These are phyloP conservation scores for Gobiocypris rarus DNA, from an alignment of 2,113 vertebrate genomes.

Conservation along the genomic window DNA sequence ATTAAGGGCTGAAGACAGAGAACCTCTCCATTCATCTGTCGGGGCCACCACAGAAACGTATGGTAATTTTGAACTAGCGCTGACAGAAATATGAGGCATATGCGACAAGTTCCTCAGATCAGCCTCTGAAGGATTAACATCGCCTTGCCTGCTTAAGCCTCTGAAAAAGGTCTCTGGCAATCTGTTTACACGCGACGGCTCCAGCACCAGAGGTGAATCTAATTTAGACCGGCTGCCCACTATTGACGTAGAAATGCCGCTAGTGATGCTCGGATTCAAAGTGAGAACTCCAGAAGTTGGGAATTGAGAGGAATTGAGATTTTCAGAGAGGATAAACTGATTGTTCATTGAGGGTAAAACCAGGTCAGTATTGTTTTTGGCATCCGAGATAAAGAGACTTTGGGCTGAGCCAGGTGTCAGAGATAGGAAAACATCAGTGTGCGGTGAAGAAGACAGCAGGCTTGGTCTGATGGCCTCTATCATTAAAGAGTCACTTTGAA, in stretches of 20 bases:
- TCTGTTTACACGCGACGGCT: constrained; percentile 49
- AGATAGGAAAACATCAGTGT: constrained; percentile 26
- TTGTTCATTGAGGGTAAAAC: constrained; percentile 45
- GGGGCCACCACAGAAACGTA: background rate
- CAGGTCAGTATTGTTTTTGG: constrained; percentile 43
- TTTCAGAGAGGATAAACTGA: constrained; percentile 34
- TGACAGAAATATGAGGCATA: constrained; percentile 31
- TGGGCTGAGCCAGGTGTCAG: constrained; percentile 36
- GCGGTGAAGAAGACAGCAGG: constrained; percentile 12
- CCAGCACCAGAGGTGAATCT: constrained; percentile 29
- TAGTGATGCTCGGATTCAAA: constrained; percentile 11
- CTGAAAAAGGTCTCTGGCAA: constrained; percentile 45
- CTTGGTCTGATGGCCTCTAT: constrained; percentile 39
- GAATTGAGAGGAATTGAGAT: too few relatives aligned
- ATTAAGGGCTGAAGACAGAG: constrained; percentile 47
- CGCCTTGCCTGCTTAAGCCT: constrained; percentile 31
- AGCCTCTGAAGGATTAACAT: constrained; percentile 38
- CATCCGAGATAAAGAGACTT: constrained; percentile 13
- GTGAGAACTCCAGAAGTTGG: constrained; percentile 29
- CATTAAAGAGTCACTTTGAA: constrained; percentile 51
- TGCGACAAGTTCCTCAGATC: constrained; percentile 22
- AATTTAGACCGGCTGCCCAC: constrained; percentile 31
- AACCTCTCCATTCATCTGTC: constrained; percentile 32
- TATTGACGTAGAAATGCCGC: constrained; percentile 28
- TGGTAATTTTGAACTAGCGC: constrained; percentile 27